Conservation (phyloP, 92 coral and sea anemone species). For the Parazoanthus darwini region DNA sequence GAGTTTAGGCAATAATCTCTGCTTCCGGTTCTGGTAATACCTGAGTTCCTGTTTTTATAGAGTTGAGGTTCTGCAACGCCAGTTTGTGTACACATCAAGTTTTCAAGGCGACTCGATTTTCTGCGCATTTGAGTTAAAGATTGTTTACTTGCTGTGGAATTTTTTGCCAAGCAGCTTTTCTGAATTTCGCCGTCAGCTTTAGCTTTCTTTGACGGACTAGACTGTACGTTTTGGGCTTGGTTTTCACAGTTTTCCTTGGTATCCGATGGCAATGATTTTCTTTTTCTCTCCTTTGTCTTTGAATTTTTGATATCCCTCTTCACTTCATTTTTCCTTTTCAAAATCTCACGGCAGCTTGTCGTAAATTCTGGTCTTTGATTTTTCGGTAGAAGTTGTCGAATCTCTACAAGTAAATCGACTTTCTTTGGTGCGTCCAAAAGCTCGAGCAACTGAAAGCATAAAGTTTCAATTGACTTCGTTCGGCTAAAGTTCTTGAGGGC, state of each 20-base stretch:
- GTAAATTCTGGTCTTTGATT: constrained; percentile 52
- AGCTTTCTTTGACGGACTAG: constrained; percentile 59
- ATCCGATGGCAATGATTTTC: constrained; percentile 1
- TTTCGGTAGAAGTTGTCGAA: constrained; percentile 57
- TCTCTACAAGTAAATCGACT: constrained; percentile 54
- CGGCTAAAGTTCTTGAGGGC: constrained; percentile 57
- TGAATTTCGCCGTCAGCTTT: constrained; percentile 19
- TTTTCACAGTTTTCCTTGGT: constrained; percentile 30
- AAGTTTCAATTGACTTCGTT: constrained; percentile 44
- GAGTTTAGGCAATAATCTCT: background rate
- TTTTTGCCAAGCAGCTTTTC: background rate
- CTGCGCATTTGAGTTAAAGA: background rate
- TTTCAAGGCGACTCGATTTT: constrained; percentile 7
- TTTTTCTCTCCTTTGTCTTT: background rate
- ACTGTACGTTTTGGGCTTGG: constrained; percentile 27
- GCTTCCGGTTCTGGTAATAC: background rate
- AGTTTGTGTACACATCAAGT: background rate
- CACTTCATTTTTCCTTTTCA: constrained; percentile 3
- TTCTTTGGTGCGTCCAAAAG: constrained; percentile 49
- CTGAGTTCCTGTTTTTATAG: background rate
- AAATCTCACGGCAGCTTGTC: constrained; percentile 38
- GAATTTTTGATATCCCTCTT: background rate
- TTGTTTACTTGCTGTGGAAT: background rate
- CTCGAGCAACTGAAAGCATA: constrained; percentile 55
- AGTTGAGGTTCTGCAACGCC: background rate